Conservation (phyloP, 2,888 invertebrate species). For the Erannis defoliaria region DNA sequence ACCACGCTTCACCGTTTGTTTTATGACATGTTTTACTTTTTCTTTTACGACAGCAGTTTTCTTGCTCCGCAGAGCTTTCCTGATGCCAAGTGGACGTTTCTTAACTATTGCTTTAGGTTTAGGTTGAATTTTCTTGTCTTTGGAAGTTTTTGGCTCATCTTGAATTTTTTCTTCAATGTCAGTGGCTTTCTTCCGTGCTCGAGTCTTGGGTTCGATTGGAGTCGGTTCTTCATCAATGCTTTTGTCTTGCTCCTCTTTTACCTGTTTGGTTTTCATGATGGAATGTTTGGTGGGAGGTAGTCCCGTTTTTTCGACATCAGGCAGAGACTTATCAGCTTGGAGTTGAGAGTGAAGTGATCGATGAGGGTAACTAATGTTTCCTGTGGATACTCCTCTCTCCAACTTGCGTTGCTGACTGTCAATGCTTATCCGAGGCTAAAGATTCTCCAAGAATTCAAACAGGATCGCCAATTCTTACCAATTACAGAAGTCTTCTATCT, state of each 20-base stretch:
- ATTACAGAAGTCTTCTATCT: conserved; percentile 34
- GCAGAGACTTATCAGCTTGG: conserved; percentile 62
- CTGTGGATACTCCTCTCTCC: not conserved
- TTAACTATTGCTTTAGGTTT: conserved; percentile 77
- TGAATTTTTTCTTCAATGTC: conserved; percentile 72
- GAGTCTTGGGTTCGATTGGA: conserved; percentile 76
- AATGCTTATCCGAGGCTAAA: not conserved
- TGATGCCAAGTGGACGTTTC: conserved; percentile 79
- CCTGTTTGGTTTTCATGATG: conserved; percentile 85
- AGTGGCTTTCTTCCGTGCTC: conserved; percentile 81
- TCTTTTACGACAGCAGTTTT: conserved; percentile 71
- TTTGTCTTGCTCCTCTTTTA: conserved; percentile 79
- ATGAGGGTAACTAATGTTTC: conserved; percentile 44
- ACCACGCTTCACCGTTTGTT: conserved; percentile 66
- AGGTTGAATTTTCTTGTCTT: conserved; percentile 74
- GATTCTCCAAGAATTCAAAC: not conserved
- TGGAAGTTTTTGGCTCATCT: conserved; percentile 80
- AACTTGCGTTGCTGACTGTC: not conserved
- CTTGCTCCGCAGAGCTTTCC: conserved; percentile 78
- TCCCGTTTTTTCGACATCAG: conserved; percentile 83
- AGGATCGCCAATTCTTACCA: conserved; percentile 1
- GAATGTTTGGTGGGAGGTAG: conserved; percentile 79
- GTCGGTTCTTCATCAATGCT: conserved; percentile 76
- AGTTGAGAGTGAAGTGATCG: conserved; percentile 56
- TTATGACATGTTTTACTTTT: conserved; percentile 72